Evolutionary conservation across 2,113 vertebrate genomes (phyloP).

Genomic region (Cephalopterus ornatus): DNA sequence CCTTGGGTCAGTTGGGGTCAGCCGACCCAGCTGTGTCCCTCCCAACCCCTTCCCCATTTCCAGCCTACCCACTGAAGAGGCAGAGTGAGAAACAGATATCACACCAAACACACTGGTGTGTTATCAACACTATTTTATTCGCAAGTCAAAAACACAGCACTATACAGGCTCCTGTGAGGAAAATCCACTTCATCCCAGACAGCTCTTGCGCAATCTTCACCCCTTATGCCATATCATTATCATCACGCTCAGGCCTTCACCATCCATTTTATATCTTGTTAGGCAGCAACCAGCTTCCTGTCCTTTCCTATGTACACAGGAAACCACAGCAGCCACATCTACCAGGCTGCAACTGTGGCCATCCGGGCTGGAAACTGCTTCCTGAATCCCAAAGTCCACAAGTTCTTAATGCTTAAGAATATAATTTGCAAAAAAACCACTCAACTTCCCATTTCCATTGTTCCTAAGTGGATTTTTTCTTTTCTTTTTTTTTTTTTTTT

Average conservation of each 20-base stretch:
- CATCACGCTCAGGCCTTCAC: background rate
- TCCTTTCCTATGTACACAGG: background rate
- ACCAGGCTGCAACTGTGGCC: background rate
- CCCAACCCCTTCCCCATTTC: background rate
- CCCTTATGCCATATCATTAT: background rate
- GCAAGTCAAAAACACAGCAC: background rate
- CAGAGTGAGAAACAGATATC: background rate
- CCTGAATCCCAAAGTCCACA: background rate
- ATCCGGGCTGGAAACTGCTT: background rate
- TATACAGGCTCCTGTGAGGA: background rate
- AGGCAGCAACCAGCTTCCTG: background rate
- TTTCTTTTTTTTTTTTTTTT: no score
- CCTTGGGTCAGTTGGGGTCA: rapidly evolving
- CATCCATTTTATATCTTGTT: background rate
- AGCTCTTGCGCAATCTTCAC: background rate
- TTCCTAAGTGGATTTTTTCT: background rate
- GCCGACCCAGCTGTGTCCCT: background rate
- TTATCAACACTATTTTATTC: background rate
- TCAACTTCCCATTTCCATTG: background rate
- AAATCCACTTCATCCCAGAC: background rate
- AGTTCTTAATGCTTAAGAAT: background rate
- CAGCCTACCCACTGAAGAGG: background rate
- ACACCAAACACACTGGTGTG: background rate
- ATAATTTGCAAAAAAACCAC: background rate
- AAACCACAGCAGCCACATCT: background rate